Evolutionary conservation across 2,113 vertebrate species (phyloP), one percentile per base, ranked within the genome.

Genomic region (Rhinogobius similis): DNA sequence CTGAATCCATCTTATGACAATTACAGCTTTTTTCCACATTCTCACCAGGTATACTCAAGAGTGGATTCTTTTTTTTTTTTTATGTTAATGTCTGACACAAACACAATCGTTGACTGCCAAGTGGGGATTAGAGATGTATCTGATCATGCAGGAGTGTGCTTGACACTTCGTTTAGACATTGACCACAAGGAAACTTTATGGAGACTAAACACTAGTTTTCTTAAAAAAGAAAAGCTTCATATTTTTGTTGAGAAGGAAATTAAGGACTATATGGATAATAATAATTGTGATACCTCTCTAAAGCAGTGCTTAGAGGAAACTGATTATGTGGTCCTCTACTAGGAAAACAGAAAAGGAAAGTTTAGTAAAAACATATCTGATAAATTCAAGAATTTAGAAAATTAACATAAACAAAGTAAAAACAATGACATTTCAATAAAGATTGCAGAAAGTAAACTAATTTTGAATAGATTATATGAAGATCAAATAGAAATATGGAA

Each of bases 41-140:
- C 55, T 16, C 55, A 58, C 18, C 26, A 9, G 1, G 26, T 29
- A 18, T 29, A 58, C 13, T 58, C 55, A 29, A 27, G 55, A 58
- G 16, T 58, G 4, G 55, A 58, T 27, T 58, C 29, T n/a, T n/a
- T n/a, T n/a, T n/a, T n/a, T 55, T 58, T 58, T 58, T 58, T 58
- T 58, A 27, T 27, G 24, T 18, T 16, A 27, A 58, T 27, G 6
- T 5, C 24, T 16, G 55, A 58, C 24, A 58, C 26, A 29, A 12
- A 27, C 16, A 58, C 26, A 29, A 58, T 27, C 29, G 26, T 27
- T 16, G 6, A 27, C 11, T 58, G 55, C 14, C 26, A 58, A 7
- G 29, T 58, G 6, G 24, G 55, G 13, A 13, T 16, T 12, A 58
- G 26, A 58, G 55, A 58, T 18, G 14, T 58, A 16, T 58, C 55